A percentile compares a stretch with the other conserved stretches of the same genome.
Evolutionary conservation across 2,888 invertebrate genomes (phyloP).

Genomic region (Hirudinaria manillensis): DNA sequence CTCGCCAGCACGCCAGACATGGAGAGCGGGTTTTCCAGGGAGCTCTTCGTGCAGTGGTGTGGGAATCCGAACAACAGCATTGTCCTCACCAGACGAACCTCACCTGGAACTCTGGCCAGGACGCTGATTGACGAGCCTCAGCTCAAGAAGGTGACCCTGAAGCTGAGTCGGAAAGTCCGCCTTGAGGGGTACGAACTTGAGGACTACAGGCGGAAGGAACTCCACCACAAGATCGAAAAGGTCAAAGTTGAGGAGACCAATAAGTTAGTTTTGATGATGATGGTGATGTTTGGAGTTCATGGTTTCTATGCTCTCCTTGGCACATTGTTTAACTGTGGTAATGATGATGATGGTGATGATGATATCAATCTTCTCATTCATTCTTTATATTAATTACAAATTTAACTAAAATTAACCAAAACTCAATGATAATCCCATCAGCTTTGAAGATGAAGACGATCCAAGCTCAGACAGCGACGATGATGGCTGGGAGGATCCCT

Average conservation of each 20-base stretch:
- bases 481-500: background rate
- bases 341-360: background rate
- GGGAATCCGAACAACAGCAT: conserved; percentile 84
- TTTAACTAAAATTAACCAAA: background rate
- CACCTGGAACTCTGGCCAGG: conserved; percentile 60
- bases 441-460: background rate
- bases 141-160: conserved; percentile 16
- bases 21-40: conserved; percentile 88
- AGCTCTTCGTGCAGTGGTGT: conserved; percentile 90
- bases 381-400: background rate
- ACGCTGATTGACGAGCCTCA: conserved; percentile 57
- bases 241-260: conserved; percentile 38
- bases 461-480: background rate
- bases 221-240: conserved; percentile 51
- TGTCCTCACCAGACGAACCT: conserved; percentile 74
- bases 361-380: conserved; percentile 8
- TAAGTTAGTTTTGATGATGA: background rate
- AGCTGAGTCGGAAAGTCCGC: conserved; percentile 56
- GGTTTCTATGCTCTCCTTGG: no score
- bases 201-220: conserved; percentile 55
- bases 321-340: no score
- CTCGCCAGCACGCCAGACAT: conserved; percentile 88
- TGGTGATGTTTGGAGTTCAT: no score
- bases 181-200: conserved; percentile 61
- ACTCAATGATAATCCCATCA: background rate